These are phyloP conservation scores for Equus quagga DNA, from an alignment of 2,113 vertebrate species.

Conservation along the genomic window DNA sequence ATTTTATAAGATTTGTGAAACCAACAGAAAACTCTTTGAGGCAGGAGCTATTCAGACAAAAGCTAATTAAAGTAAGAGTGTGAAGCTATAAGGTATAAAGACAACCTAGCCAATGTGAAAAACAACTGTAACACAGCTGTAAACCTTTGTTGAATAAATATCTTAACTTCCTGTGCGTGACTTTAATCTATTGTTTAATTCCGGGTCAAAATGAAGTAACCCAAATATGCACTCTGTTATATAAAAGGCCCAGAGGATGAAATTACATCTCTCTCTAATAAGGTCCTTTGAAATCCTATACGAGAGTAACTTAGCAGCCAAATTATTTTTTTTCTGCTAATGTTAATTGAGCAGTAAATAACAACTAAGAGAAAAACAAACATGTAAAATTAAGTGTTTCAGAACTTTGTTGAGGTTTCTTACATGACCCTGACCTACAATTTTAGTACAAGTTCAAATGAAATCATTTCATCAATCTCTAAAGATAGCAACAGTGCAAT, in stretches of 20 bases:
- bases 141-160: slow-evolving; percentile 70
- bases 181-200: slow-evolving; percentile 91
- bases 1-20: slow-evolving; percentile 6
- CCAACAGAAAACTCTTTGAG: neutral
- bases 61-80: neutral
- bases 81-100: neutral
- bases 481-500: neutral
- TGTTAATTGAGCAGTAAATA: slow-evolving; percentile 91
- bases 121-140: slow-evolving; percentile 9
- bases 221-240: slow-evolving; percentile 88
- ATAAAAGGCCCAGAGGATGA: slow-evolving; percentile 90
- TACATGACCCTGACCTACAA: neutral
- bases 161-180: slow-evolving; percentile 80
- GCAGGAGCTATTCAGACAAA: neutral
- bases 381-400: slow-evolving; percentile 63
- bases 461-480: slow-evolving; percentile 15
- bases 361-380: slow-evolving; percentile 83
- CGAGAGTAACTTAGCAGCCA: slow-evolving; percentile 88
- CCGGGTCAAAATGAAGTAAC: slow-evolving; percentile 89
- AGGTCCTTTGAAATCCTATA: slow-evolving; percentile 94
- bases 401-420: slow-evolving; percentile 55
- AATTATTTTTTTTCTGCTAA: slow-evolving; percentile 92
- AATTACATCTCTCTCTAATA: slow-evolving; percentile 96
- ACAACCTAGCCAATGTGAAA: slow-evolving; percentile 21
- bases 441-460: slow-evolving; percentile 1